phyloP scores from a whole-genome alignment of 2,797 vertebrate genomes.

The Molossus alvarezi region DNA sequence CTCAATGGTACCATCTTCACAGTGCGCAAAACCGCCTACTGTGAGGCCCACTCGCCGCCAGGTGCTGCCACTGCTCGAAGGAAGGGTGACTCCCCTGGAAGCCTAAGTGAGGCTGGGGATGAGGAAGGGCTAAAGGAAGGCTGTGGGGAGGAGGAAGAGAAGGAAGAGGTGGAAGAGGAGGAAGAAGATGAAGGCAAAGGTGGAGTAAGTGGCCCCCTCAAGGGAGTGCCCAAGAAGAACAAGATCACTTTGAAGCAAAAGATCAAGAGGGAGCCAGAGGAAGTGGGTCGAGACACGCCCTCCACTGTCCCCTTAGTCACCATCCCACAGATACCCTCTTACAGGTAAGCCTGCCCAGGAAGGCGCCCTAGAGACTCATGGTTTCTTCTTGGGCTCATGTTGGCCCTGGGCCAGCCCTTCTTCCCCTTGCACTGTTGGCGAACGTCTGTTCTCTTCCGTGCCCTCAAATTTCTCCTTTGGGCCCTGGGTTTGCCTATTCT shows the following conservation, averaged over 20 bases:
- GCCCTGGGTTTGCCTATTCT: not conserved
- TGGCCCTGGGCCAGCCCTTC: slow-evolving; percentile 37
- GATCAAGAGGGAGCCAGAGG: slow-evolving; percentile 93
- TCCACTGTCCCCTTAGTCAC: slow-evolving; percentile 91
- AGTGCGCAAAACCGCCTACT: slow-evolving; percentile 98
- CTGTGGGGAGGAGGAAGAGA: slow-evolving; percentile 79
- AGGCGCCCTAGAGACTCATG: not conserved
- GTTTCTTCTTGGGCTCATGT: slow-evolving; percentile 42
- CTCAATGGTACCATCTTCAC: slow-evolving; percentile 97
- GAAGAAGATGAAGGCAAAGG: slow-evolving; percentile 91
- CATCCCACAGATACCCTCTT: slow-evolving; percentile 96
- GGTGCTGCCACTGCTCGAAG: slow-evolving; percentile 84
- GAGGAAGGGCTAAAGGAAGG: slow-evolving; percentile 92
- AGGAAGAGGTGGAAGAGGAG: slow-evolving; percentile 84
- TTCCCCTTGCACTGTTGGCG: slow-evolving; percentile 8
- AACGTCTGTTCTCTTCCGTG: slow-evolving; percentile 46
- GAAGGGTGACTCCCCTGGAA: slow-evolving; percentile 69
- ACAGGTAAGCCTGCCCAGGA: slow-evolving; percentile 92
- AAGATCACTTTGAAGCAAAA: slow-evolving; percentile 94
- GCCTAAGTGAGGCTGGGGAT: slow-evolving; percentile 79
- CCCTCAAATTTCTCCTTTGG: slow-evolving; percentile 47
- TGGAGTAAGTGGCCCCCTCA: slow-evolving; percentile 88
- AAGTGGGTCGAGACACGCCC: slow-evolving; percentile 84
- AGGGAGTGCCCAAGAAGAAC: slow-evolving; percentile 92
- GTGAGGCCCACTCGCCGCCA: slow-evolving; percentile 96